Evolutionary conservation across 64 coral and sea anemone genomes (phyloP), one percentile per base, ranked within the genome.

Genomic region (Cladopsammia gracilis): DNA sequence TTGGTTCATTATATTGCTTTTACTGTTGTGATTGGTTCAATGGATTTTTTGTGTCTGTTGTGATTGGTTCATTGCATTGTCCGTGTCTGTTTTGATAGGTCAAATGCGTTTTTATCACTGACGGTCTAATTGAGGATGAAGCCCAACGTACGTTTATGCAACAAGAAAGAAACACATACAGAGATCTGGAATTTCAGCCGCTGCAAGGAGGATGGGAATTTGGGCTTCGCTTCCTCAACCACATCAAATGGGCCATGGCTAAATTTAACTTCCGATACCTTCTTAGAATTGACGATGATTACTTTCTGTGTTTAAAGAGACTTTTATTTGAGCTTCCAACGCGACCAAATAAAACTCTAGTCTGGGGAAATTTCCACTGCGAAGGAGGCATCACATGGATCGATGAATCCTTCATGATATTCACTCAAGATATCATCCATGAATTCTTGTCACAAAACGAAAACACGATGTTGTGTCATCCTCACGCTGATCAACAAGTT

Each of bases 321-420:
- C 85, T 93, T 42, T 10, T 93, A 6, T 25, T 50, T 7, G 92
- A 93, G 52, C 60, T 93, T 20, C 83, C 62, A 0, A 10, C 8
- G 65, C 83, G 92, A 80, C 92, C 92, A 15, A 88, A 80, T 58
- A 58, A 14, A 7, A 49, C 48, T 12, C 92, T 93, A 4, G 66
- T 78, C 3, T 93, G 92, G 92, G 92, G 85, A 10, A 15, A 13
- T 72, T 93, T 88, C 54, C 65, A 93, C 25, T 93, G 92, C 16
- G 7, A 58, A 22, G n/a, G 48, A 16, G 26, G 76, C 22, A 86
- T 93, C 4, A 65, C 86, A 1, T 93, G 71, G 56, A 20, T 78
- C 3, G 92, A 93, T 42, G 92, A 93, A 61, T 73, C 92, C 1
- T 93, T 72, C 42, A 87, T 93, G 74, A 70, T 93, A 11, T 93